Evolutionary conservation across 2,113 vertebrate species (phyloP), one percentile per base, ranked within the genome.

Genomic region (Polypterus senegalus): DNA sequence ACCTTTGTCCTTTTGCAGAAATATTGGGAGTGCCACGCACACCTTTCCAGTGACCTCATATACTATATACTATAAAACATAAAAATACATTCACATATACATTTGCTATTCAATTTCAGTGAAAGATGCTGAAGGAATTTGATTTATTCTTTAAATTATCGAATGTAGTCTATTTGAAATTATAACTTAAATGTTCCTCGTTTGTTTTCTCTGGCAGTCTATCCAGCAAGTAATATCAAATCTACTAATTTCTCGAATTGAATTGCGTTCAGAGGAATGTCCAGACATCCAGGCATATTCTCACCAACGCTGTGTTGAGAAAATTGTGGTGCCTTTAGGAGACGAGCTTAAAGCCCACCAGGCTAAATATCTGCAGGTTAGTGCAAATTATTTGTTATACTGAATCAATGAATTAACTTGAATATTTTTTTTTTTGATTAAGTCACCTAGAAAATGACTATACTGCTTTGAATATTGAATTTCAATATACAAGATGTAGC

Each of bases 141-240:
- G n/a, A 47, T 8, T 54, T 44, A 49, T 27, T 27, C n/a, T 2
- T 9, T 44, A 51, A 3, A n/a, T 8, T 43, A 7, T 4, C 52
- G 5, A 61, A 52, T 44, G 10, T 5, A 53, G 3, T 45, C 49
- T 9, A 9, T 54, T 6, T 61, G 49, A n/a, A n/a, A 49, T 9
- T 57, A 27, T 27, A 27, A 27, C 27, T 27, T 27, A 27, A 1
- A 27, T 27, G 2, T 27, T 27, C 1, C 56, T 49, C 68, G 59
- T 3, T 48, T 71, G 66, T 65, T 27, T 3, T 3, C 4, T 61
- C 43, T 6, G 59, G 7, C 67, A 98, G 95, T 85, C 95, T 0
- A 92, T 99, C 65, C 96, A 99, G 74, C 90, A 95, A n/a, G 91
- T 99, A 9, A 83, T 99, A 71, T 91, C 91, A 62, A 99, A 95